Conservation (phyloP, 2,888 invertebrate species). For the Andrena bicolor region DNA sequence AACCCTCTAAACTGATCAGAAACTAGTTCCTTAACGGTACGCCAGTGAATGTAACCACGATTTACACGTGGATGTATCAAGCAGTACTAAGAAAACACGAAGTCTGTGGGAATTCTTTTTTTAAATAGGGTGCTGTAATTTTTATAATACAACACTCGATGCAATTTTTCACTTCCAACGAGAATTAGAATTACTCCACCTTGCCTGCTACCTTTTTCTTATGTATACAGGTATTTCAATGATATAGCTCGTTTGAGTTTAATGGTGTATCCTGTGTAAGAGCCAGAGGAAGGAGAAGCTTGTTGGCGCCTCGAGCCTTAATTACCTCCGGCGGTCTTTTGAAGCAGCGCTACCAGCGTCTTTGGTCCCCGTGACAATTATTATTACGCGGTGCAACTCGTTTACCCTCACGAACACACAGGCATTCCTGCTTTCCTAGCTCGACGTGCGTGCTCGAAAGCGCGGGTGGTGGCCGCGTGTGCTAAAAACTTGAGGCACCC, state of each 20-base stretch:
- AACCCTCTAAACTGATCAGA: too few relatives aligned
- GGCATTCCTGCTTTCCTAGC: constrained; percentile 17
- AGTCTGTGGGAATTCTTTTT: not conserved
- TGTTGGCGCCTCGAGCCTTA: constrained; percentile 77
- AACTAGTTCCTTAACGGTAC: too few relatives aligned
- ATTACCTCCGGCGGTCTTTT: constrained; percentile 78
- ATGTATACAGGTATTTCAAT: too few relatives aligned
- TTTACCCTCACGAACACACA: constrained; percentile 4
- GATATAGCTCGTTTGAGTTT: too few relatives aligned
- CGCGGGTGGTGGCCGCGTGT: constrained; percentile 37
- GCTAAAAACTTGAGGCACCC: constrained; percentile 17
- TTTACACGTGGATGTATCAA: not conserved
- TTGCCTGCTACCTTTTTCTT: too few relatives aligned
- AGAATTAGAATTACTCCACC: too few relatives aligned
- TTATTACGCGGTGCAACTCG: constrained; percentile 64
- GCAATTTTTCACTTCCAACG: not conserved
- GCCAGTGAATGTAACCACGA: too few relatives aligned
- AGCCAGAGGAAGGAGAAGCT: constrained; percentile 62
- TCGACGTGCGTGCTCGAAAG: constrained; percentile 5
- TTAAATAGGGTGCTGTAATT: not conserved
- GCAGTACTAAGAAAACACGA: not conserved
- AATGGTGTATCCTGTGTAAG: not conserved
- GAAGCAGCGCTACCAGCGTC: constrained; percentile 64
- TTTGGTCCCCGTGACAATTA: constrained; percentile 69
- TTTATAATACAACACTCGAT: not conserved